These are phyloP conservation scores for Hypothenemus hampei DNA, from an alignment of 1,140 invertebrate species.

Conservation along the genomic window DNA sequence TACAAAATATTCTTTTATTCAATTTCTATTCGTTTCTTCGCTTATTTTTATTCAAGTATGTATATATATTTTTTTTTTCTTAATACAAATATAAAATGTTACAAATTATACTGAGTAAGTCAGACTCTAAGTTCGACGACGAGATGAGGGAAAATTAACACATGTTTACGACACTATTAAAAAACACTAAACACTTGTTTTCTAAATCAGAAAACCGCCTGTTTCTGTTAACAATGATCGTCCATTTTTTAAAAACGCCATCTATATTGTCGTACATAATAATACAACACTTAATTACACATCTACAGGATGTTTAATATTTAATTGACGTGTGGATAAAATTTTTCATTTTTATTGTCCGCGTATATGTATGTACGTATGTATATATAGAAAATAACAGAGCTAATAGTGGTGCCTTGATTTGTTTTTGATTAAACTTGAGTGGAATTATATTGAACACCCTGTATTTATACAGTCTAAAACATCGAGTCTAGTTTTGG, in stretches of 20 bases:
- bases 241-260: too few species aligned
- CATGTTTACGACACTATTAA: too few species aligned
- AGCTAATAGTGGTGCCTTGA: too few species aligned
- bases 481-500: constrained; percentile 25
- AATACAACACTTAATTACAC: constrained; percentile 20
- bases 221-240: too few species aligned
- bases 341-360: too few species aligned
- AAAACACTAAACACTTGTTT: too few species aligned
- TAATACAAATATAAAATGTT: constrained; percentile 38
- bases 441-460: constrained; percentile 17
- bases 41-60: too few species aligned
- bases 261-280: constrained; percentile 28
- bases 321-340: constrained; percentile 22
- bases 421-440: too few species aligned
- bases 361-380: too few species aligned
- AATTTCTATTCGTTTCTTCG: constrained; percentile 17
- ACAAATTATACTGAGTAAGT: constrained; percentile 34
- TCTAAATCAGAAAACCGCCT: too few species aligned
- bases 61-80: too few species aligned
- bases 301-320: constrained; percentile 23
- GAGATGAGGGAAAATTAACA: constrained; percentile 18
- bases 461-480: constrained; percentile 24
- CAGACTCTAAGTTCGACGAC: constrained; percentile 30
- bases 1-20: constrained; percentile 34
- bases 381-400: too few species aligned